Base-by-base conservation (phyloP, 2,113 vertebrate species). In the Donacobius atricapilla region DNA sequence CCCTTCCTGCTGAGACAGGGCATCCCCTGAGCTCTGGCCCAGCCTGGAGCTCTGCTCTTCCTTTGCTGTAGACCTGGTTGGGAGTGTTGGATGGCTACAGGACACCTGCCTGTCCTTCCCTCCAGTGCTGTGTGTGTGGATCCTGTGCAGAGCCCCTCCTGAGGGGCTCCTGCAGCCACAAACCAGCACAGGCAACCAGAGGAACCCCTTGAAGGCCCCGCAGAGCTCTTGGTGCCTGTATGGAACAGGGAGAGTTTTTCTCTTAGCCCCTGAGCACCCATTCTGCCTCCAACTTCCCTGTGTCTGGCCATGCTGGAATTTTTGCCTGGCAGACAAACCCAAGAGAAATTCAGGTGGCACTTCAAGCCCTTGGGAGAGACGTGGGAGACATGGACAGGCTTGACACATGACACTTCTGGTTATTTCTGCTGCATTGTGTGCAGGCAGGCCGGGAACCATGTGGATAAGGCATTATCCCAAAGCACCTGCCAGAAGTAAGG, bases 251-350 rank as follows among this genome's bases (percentile, higher is more conserved):
- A 37, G 13, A 30, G 15, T 18, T 75, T 66, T 61, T 39, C 17
- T 56, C 14, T 11, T 57, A 63, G 44, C 21, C 28, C 15, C 13
- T 51, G 24, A 42, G 51, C 1, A 0, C 37, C 25, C 30, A 5
- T 60, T 72, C 22, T 0, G 0, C 30, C 17, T 42, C 28, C 20
- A 44, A 1, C 14, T 69, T 66, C 45, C 7, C 8, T 25, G 3
- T 76, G 47, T n/a, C 15, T 42, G 22, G 71, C 53, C 11, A 7
- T 68, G 48, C 28, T 80, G 63, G 22, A 40, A 31, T 64, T 72
- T 80, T 58, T 33, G 28, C 71, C 51, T 63, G 53, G 31, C 28
- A 45, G 18, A 20, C 68, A 80, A 89, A 58, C 42, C 48, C 22
- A 24, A 24, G 44, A 83, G 47, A 79, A 66, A 39, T 33, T 71